Conservation (phyloP, 2,797 vertebrate species). For the Microcaecilia unicolor region DNA sequence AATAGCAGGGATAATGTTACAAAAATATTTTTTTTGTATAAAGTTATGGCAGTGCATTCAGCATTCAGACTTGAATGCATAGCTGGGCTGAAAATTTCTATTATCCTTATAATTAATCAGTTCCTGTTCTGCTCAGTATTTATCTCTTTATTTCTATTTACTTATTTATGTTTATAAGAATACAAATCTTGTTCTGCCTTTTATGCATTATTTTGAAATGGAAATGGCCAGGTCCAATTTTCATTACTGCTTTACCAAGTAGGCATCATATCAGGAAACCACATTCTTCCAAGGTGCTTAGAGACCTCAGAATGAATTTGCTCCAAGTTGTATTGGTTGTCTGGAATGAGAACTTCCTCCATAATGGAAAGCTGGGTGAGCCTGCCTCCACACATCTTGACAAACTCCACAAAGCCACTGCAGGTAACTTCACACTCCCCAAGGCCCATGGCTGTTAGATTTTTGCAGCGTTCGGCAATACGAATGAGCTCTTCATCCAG, state of each 20-base stretch:
- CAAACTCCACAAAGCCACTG: slow-evolving; percentile 58
- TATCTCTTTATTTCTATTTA: no score
- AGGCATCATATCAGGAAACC: slow-evolving; percentile 67
- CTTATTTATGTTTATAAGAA: no score
- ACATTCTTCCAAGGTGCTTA: slow-evolving; percentile 56
- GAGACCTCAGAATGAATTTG: slow-evolving; percentile 58
- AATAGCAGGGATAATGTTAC: no score
- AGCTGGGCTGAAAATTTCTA: no score
- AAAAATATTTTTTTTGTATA: no score
- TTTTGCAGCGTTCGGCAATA: slow-evolving; percentile 56
- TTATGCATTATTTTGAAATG: no score
- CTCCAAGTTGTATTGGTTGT: slow-evolving; percentile 55
- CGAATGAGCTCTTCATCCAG: slow-evolving; percentile 56
- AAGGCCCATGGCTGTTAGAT: slow-evolving; percentile 57
- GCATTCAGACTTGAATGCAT: no score
- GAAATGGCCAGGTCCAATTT: slow-evolving; percentile 2
- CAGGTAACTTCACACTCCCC: slow-evolving; percentile 62
- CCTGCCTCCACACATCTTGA: slow-evolving; percentile 57
- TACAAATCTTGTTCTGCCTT: no score
- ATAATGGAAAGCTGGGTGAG: slow-evolving; percentile 61
- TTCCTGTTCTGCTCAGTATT: no score
- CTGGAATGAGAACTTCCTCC: slow-evolving; percentile 63
- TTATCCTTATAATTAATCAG: no score
- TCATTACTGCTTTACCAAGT: slow-evolving; percentile 35
- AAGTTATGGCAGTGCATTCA: no score